phyloP scores from a whole-genome alignment of 2,113 vertebrate genomes.

The Trichomycterus rosablanca region DNA sequence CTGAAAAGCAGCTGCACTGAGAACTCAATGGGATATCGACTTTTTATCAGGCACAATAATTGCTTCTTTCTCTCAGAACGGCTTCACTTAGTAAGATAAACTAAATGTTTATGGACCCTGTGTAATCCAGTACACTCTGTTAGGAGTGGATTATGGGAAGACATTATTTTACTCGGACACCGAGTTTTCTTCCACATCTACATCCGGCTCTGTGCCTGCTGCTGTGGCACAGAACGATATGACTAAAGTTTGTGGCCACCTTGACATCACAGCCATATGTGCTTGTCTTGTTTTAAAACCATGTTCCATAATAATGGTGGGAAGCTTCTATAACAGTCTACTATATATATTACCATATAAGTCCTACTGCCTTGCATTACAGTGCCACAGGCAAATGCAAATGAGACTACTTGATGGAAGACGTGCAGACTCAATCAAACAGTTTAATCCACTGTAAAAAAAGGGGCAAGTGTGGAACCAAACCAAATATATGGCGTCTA shows the following conservation, averaged over 20 bases:
- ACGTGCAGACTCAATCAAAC: conserved; percentile 34
- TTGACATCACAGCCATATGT: too few relatives aligned
- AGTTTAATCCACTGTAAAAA: conserved; percentile 37
- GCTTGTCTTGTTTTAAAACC: too few relatives aligned
- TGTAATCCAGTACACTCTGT: conserved; percentile 23
- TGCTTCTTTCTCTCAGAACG: conserved; percentile 19
- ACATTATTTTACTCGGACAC: conserved; percentile 1
- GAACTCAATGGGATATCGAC: conserved; percentile 30
- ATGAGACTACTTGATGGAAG: conserved; percentile 24
- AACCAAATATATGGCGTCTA: conserved; percentile 48
- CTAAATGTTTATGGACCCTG: conserved; percentile 29
- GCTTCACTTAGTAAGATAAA: conserved; percentile 25
- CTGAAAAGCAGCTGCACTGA: conserved; percentile 7
- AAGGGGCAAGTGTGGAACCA: conserved; percentile 44
- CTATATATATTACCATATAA: too few relatives aligned
- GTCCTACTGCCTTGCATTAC: conserved; percentile 49
- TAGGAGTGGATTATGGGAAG: conserved; percentile 2
- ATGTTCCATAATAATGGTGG: too few relatives aligned
- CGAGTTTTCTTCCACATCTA: background rate
- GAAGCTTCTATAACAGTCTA: too few relatives aligned
- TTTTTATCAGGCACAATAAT: conserved; percentile 44
- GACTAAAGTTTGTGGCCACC: too few relatives aligned
- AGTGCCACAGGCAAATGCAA: conserved; percentile 65
- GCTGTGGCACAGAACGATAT: background rate
- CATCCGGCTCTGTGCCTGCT: background rate